Base-by-base conservation (phyloP, 2,888 invertebrate genomes). In the Melanchra persicariae region DNA sequence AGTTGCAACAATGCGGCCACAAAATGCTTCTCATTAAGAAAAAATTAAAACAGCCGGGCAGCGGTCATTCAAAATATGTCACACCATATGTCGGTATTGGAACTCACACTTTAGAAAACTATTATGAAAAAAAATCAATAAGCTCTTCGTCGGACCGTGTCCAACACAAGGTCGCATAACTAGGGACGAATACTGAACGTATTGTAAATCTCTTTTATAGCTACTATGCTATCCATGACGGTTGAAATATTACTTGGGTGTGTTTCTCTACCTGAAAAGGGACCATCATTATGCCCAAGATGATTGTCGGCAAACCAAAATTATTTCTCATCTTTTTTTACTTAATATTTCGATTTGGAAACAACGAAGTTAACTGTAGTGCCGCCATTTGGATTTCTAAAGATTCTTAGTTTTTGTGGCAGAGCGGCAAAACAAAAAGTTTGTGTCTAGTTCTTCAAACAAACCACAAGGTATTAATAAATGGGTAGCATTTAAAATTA, bases 161-260 rank as follows among this genome's bases (percentile, higher is more conserved):
- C 93, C 90, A 79, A 92, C 92, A 93, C 91, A 93, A 94, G 93
- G 93, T 93, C 93, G 92, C 91, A 92, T 91, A 96, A 96, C 95
- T 93, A 94, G 92, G 90, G 90, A 93, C 91, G 91, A 93, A 95
- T 95, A 92, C 89, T 90, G 88, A 89, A 90, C 90, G 91, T 91
- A 94, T 95, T 94, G 93, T 95, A 95, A 96, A 95, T 94, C 93
- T 93, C 91, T 91, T 95, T 95, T 94, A 95, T 94, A 91, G 93
- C 93, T 92, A 91, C 94, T 89, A 92, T 88, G 88, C 89, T 91
- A 92, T 91, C 92, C 92, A 87, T 93, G 95, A 92, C 95, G 92
- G 93, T 93, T 95, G 93, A 95, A 94, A 95, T 95, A 96, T 94
- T 92, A 93, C 93, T 95, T 93, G 90, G 93, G 93, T 92, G 92